A percentile compares a stretch with the other conserved stretches of the same genome.
Conservation (phyloP, 1,140 invertebrate genomes). For the Pogonomyrmex barbatus region DNA sequence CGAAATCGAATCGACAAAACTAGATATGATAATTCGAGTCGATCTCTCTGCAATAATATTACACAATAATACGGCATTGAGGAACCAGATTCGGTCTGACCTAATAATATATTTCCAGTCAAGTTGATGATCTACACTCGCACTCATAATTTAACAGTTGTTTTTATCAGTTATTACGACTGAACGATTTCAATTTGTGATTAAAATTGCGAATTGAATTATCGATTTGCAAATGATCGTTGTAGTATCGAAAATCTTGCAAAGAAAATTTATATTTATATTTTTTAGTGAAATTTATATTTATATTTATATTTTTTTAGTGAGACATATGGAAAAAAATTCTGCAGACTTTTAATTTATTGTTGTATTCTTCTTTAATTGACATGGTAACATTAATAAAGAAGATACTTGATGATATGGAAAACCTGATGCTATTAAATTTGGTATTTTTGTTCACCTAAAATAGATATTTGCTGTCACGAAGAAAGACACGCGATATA, state of each 20-base stretch:
- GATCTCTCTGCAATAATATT: slow-evolving; percentile 34
- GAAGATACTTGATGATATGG: not conserved
- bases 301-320: not conserved
- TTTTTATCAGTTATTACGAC: not conserved
- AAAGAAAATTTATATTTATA: not conserved
- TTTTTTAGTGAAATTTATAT: too few species aligned
- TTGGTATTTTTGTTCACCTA: not conserved
- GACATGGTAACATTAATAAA: not conserved
- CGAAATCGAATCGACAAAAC: not conserved
- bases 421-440: not conserved
- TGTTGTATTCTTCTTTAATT: not conserved
- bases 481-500: not conserved
- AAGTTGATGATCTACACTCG: not conserved
- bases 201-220: not conserved
- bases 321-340: too few species aligned
- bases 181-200: not conserved
- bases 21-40: slow-evolving; percentile 23
- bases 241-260: not conserved
- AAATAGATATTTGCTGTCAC: not conserved
- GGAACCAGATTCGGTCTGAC: not conserved
- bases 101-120: slow-evolving; percentile 3
- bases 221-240: not conserved
- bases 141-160: not conserved
- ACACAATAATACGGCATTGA: slow-evolving; percentile 27
- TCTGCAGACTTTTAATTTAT: not conserved